Percentiles rank a stretch among this genome's conserved stretches.
phyloP scores from a whole-genome alignment of 1,140 invertebrate genomes.

The Globodera rostochiensis region DNA sequence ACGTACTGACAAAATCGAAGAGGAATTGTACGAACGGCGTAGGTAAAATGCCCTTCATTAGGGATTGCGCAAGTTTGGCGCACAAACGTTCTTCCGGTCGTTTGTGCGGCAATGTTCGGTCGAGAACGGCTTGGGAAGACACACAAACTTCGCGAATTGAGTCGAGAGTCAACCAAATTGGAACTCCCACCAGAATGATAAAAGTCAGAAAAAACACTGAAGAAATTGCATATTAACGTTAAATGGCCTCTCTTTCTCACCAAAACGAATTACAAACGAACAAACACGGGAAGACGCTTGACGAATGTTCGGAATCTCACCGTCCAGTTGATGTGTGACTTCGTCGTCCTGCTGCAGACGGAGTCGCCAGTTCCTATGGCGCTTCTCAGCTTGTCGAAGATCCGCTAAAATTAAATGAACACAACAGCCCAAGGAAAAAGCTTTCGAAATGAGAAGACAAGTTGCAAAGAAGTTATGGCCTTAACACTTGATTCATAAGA shows the following conservation, averaged over 20 bases:
- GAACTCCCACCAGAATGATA: not conserved
- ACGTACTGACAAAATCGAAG: not conserved
- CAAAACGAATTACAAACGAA: not conserved
- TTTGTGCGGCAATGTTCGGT: not conserved
- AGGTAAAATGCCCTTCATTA: not conserved
- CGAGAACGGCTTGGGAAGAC: not conserved
- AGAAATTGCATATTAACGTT: not conserved
- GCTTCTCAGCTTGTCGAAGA: no score
- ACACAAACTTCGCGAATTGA: conserved; percentile 10
- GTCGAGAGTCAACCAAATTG: conserved; percentile 16
- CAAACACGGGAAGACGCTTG: not conserved
- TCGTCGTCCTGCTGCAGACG: no score
- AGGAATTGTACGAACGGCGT: conserved; percentile 5
- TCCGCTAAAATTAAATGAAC: no score
- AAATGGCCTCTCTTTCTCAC: not conserved
- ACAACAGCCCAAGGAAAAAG: no score
- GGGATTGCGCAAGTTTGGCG: not conserved
- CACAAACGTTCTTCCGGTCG: not conserved
- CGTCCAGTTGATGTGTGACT: no score
- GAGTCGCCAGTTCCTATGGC: no score
- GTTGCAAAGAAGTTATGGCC: no score
- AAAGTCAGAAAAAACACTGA: conserved; percentile 4
- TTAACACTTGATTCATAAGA: no score
- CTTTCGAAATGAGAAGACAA: no score
- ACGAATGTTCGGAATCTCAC: no score